phyloP scores from a whole-genome alignment of 1,140 invertebrate genomes.

The Drosophila sproati region DNA sequence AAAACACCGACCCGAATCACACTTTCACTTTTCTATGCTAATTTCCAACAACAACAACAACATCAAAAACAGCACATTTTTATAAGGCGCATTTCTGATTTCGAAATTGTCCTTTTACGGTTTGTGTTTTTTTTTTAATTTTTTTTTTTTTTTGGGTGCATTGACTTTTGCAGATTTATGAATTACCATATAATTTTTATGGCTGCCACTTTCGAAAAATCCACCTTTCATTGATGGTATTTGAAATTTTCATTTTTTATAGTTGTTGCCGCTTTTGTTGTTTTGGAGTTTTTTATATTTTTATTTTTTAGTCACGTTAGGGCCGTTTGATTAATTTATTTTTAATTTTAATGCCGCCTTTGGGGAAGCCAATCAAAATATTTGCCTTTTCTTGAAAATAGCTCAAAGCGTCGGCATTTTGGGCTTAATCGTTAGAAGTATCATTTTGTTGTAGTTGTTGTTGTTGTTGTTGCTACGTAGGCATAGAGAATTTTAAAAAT shows the following conservation, averaged over 20 bases:
- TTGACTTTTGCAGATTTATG: constrained; percentile 35
- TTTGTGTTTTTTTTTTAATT: not conserved
- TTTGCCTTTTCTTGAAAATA: constrained; percentile 33
- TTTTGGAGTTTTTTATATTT: not conserved
- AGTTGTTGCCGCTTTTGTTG: constrained; percentile 10
- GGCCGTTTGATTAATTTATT: constrained; percentile 55
- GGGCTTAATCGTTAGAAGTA: constrained; percentile 16
- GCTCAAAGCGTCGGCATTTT: constrained; percentile 35
- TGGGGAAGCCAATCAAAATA: constrained; percentile 50
- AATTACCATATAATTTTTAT: constrained; percentile 38
- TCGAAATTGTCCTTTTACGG: constrained; percentile 44
- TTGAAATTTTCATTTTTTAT: not conserved
- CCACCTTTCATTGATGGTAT: constrained; percentile 6
- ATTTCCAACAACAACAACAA: constrained; percentile 42
- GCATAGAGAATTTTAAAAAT: constrained; percentile 27
- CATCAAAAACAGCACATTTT: constrained; percentile 14
- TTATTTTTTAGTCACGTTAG: constrained; percentile 35
- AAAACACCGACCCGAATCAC: constrained; percentile 36
- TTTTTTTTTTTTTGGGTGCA: constrained; percentile 8
- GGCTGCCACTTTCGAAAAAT: constrained; percentile 34
- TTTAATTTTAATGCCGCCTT: constrained; percentile 53
- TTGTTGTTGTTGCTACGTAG: constrained; percentile 1
- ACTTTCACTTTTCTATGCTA: constrained; percentile 76
- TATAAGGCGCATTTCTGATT: constrained; percentile 25
- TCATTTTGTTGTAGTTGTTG: not conserved